Base-by-base conservation (phyloP, 2,888 invertebrate genomes). In the Perizoma flavofasciatum region DNA sequence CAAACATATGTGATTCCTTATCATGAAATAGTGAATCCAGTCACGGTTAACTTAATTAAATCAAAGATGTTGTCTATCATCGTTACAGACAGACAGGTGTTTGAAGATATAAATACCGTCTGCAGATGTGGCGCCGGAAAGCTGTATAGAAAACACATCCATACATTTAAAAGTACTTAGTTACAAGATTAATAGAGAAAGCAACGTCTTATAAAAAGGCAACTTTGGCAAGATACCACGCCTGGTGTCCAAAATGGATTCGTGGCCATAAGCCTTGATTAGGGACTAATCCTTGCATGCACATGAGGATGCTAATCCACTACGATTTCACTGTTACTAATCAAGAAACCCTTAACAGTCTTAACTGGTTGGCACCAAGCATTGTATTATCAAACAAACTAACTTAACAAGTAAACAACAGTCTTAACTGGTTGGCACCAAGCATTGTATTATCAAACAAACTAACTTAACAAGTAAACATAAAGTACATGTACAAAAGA, bases 81-180 rank as follows among this genome's bases (percentile, higher is more conserved):
- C 37, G 37, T 37, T 37, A 37, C 37, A 37, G 7, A 37, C 37
- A 6, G 37, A 37, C 37, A 41, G 33, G 10, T 51, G 35, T 46
- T 44, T 9, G 41, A 22, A 48, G 44, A 37, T 11, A 53, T 37
- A 49, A 59, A 49, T 53, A 43, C 6, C 40, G 41, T 60, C 39
- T 51, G 39, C 6, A 10, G 11, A 39, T 48, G 47, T 56, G 55
- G 52, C 53, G 53, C 53, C 56, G 46, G 53, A 61, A 59, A 55
- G 59, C 43, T 59, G 47, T 49, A 59, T 59, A 59, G 54, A 59
- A 53, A 56, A 39, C 53, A 43, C 53, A 49, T 39, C 60, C 60
- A 55, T 52, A 49, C 44, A 61, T 54, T 50, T 6, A 49, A 57
- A 57, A 61, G 37, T 53, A 53, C 49, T 47, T 44, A 46, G 49